Percentiles rank a stretch among this genome's conserved stretches.
phyloP scores from a whole-genome alignment of 1,140 invertebrate genomes.

The Chironomus tepperi region DNA sequence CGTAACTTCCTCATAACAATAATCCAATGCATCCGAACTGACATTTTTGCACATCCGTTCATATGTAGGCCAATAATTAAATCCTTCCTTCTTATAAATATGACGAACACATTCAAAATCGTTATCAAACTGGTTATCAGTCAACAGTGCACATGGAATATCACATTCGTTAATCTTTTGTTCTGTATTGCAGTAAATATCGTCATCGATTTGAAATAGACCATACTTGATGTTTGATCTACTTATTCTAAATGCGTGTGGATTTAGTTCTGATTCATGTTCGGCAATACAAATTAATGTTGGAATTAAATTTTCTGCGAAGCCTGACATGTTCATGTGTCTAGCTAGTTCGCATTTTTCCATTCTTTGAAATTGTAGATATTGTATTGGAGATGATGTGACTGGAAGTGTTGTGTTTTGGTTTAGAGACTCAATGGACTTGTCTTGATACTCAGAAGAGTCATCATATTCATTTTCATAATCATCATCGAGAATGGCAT shows the following conservation, averaged over 20 bases:
- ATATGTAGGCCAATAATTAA: conserved; percentile 62
- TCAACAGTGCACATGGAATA: conserved; percentile 46
- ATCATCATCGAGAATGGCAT: too few relatives aligned
- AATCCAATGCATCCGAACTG: neutral
- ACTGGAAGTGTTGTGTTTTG: too few relatives aligned
- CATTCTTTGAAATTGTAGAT: neutral
- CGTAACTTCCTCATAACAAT: neutral
- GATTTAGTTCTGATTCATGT: conserved; percentile 57
- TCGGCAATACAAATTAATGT: conserved; percentile 59
- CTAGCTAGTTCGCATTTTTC: conserved; percentile 48
- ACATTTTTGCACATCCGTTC: conserved; percentile 38
- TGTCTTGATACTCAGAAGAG: too few relatives aligned
- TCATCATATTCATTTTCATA: too few relatives aligned
- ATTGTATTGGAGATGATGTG: too few relatives aligned
- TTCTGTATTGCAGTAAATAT: conserved; percentile 55
- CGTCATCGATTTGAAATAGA: conserved; percentile 56
- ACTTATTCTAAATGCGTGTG: conserved; percentile 44
- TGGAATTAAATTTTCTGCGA: conserved; percentile 42
- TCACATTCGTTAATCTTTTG: conserved; percentile 50
- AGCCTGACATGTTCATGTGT: conserved; percentile 44
- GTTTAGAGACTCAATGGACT: too few relatives aligned
- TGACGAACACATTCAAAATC: conserved; percentile 54
- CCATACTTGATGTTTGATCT: conserved; percentile 55
- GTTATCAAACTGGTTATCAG: conserved; percentile 56
- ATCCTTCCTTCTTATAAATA: conserved; percentile 56